These are phyloP conservation scores for Phyllotreta striolata DNA, from an alignment of 2,888 invertebrate genomes.

Conservation along the genomic window DNA sequence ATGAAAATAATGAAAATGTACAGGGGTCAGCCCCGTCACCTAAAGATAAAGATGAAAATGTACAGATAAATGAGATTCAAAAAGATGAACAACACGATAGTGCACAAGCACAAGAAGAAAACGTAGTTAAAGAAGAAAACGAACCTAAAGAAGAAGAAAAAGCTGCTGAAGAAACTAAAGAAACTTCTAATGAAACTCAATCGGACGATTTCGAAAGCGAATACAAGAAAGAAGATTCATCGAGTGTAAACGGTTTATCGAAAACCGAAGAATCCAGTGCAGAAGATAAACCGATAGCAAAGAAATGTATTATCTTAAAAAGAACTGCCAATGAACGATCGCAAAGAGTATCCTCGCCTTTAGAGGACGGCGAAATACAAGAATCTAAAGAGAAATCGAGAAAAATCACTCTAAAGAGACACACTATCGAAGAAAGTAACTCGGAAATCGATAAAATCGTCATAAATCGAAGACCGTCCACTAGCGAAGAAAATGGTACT, in stretches of 20 bases:
- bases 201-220: slow-evolving; percentile 36
- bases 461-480: slow-evolving; percentile 36
- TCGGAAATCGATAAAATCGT: slow-evolving; percentile 31
- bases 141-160: slow-evolving; percentile 3
- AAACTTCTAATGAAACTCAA: slow-evolving; percentile 11
- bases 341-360: slow-evolving; percentile 22
- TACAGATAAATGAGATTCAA: slow-evolving; percentile 38
- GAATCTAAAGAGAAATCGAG: slow-evolving; percentile 39
- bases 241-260: slow-evolving; percentile 13
- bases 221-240: slow-evolving; percentile 33
- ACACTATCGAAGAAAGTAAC: slow-evolving; percentile 32
- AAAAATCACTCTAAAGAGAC: slow-evolving; percentile 41
- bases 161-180: slow-evolving; percentile 23
- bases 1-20: slow-evolving; percentile 58
- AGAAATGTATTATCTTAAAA: slow-evolving; percentile 32
- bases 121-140: slow-evolving; percentile 1
- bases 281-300: slow-evolving; percentile 21
- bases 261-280: slow-evolving; percentile 27
- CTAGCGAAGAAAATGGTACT: slow-evolving; percentile 39
- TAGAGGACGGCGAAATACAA: slow-evolving; percentile 33
- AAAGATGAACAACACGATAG: slow-evolving; percentile 19
- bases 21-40: slow-evolving; percentile 61
- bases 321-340: slow-evolving; percentile 31
- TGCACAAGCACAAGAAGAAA: slow-evolving; percentile 16
- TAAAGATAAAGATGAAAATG: slow-evolving; percentile 49